Conservation (phyloP, 2,888 invertebrate genomes). For the Xanthia togata region DNA sequence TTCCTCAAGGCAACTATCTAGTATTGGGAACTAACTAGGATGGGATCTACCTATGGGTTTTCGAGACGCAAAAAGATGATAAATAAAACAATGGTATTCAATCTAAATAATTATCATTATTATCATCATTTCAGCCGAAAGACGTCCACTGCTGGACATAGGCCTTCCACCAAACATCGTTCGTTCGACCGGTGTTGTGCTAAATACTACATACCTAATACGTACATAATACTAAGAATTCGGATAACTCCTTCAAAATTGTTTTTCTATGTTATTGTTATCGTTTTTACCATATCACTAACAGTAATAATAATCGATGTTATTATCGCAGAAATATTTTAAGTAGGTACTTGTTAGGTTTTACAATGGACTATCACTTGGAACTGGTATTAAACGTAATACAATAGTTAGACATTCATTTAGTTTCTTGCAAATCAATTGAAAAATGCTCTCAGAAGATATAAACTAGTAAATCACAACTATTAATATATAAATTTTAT, state of each 20-base stretch:
- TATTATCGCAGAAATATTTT: constrained; percentile 22
- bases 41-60: background rate
- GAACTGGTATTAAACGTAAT: background rate
- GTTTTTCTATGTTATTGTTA: constrained; percentile 12
- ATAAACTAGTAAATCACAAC: background rate
- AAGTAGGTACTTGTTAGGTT: constrained; percentile 13
- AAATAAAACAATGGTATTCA: background rate
- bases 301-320: constrained; percentile 17
- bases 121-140: background rate
- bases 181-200: background rate
- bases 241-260: background rate
- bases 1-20: constrained; percentile 6
- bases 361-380: constrained; percentile 1
- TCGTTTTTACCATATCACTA: constrained; percentile 33
- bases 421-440: constrained; percentile 10
- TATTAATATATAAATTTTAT: constrained; percentile 34
- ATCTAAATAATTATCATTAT: background rate
- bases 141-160: background rate
- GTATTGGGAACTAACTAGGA: background rate
- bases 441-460: background rate
- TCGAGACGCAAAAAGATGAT: background rate
- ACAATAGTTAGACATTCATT: constrained; percentile 7
- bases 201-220: background rate
- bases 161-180: background rate
- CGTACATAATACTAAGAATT: background rate